Conservation (phyloP, 2,888 invertebrate genomes). For the Sphecodes monilicornis region DNA sequence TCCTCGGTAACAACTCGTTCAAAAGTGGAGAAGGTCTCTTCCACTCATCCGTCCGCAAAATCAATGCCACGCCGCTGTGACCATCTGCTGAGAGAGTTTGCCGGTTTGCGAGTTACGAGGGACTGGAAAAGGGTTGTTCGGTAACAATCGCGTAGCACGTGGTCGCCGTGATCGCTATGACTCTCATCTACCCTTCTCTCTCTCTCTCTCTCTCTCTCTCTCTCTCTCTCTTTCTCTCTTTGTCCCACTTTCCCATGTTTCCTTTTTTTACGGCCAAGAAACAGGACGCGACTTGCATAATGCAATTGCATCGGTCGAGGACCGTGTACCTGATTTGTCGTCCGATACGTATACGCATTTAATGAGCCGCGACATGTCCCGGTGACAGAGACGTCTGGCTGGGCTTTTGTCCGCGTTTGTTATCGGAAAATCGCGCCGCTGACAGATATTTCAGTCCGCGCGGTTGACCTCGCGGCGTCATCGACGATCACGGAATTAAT, state of each 20-base stretch:
- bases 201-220: no score
- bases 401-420: slow-evolving; percentile 7
- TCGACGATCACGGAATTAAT: slow-evolving; percentile 42
- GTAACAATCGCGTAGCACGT: neutral
- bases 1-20: neutral
- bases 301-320: slow-evolving; percentile 45
- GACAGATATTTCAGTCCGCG: slow-evolving; percentile 22
- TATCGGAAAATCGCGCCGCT: slow-evolving; percentile 14
- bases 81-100: neutral
- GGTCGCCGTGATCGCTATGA: neutral
- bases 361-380: slow-evolving; percentile 34
- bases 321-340: slow-evolving; percentile 46
- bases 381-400: neutral
- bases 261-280: neutral
- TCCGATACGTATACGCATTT: slow-evolving; percentile 36
- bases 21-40: neutral
- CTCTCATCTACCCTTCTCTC: neutral
- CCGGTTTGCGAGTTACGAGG: neutral
- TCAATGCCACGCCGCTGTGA: neutral
- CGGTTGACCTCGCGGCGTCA: slow-evolving; percentile 20
- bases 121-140: neutral
- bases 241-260: neutral
- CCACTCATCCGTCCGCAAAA: neutral
- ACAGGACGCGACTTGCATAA: slow-evolving; percentile 66
- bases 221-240: neutral